Percentiles rank a stretch among this genome's conserved stretches.
These are phyloP conservation scores for Euclidia mi DNA, from an alignment of 2,888 invertebrate species.

Conservation along the genomic window DNA sequence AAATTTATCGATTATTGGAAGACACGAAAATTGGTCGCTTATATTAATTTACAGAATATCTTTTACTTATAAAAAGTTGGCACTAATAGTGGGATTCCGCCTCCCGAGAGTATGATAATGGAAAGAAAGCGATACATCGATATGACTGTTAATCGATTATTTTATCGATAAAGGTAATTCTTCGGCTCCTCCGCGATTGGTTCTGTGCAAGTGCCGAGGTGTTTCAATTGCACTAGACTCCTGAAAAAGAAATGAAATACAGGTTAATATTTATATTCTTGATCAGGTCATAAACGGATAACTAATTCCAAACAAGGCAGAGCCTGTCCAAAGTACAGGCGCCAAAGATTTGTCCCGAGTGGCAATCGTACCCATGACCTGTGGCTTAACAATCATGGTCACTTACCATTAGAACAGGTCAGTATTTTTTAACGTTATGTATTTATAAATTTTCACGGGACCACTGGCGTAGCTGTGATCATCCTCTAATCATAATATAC, in stretches of 20 bases:
- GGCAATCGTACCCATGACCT: too few species aligned
- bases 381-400: too few species aligned
- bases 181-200: constrained; percentile 95
- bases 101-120: constrained; percentile 62
- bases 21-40: constrained; percentile 66
- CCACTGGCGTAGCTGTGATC: too few species aligned
- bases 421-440: too few species aligned
- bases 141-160: constrained; percentile 61
- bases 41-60: constrained; percentile 55
- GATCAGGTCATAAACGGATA: too few species aligned
- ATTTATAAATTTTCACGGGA: too few species aligned
- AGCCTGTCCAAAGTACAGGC: too few species aligned
- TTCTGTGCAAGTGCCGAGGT: constrained; percentile 96
- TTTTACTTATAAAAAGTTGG: constrained; percentile 70
- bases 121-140: constrained; percentile 67
- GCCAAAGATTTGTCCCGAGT: too few species aligned
- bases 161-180: constrained; percentile 94
- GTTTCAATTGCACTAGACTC: constrained; percentile 93
- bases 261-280: too few species aligned
- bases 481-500: too few species aligned
- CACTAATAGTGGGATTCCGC: constrained; percentile 71
- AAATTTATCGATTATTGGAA: constrained; percentile 63
- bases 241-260: constrained; percentile 66
- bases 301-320: too few species aligned
- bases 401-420: too few species aligned